phyloP scores from a whole-genome alignment of 2,888 invertebrate species.

The Dioctria rufipes region DNA sequence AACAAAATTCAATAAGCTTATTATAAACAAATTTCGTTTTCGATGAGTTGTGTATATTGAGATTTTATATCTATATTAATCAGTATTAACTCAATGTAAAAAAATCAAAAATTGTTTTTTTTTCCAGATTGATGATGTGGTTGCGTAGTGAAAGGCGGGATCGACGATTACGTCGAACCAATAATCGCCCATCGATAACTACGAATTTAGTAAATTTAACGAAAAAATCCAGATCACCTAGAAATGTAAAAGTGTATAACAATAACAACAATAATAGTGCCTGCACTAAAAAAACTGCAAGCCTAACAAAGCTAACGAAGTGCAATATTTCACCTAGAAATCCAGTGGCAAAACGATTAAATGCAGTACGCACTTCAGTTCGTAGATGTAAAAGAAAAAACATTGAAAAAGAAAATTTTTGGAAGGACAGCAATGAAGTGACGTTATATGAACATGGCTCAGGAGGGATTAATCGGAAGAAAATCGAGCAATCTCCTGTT shows the following conservation, averaged over 20 bases:
- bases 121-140: conserved; percentile 73
- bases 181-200: conserved; percentile 59
- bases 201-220: conserved; percentile 52
- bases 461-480: conserved; percentile 46
- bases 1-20: too few species aligned
- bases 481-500: background rate
- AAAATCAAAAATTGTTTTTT: conserved; percentile 1
- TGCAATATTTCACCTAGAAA: conserved; percentile 54
- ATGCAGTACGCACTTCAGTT: conserved; percentile 55
- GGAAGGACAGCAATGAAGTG: conserved; percentile 59
- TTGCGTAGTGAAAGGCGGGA: conserved; percentile 79
- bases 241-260: conserved; percentile 51
- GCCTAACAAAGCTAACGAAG: conserved; percentile 44
- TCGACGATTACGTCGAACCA: conserved; percentile 71
- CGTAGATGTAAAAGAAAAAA: conserved; percentile 55
- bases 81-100: too few species aligned
- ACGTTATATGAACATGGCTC: conserved; percentile 33
- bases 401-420: conserved; percentile 63
- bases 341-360: conserved; percentile 60
- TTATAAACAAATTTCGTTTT: too few species aligned
- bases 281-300: conserved; percentile 44
- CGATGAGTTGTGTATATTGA: too few species aligned
- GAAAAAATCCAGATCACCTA: conserved; percentile 55
- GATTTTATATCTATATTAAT: too few species aligned
- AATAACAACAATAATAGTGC: conserved; percentile 54